Conservation (phyloP, 1,140 invertebrate species). For the Hirudo medicinalis region DNA sequence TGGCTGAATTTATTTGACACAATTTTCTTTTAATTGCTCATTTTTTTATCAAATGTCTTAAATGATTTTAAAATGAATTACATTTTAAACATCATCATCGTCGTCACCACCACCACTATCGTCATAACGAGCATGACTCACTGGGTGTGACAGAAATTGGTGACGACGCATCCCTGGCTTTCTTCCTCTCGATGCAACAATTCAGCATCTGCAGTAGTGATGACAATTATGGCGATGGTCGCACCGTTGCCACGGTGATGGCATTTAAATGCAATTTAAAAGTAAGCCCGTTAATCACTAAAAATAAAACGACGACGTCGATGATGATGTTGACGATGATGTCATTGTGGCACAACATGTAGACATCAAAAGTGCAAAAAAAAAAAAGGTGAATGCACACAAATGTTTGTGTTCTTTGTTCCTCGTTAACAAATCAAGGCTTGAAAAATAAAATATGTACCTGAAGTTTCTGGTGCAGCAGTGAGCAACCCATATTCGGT, state of each 20-base stretch:
- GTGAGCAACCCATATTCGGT: slow-evolving; percentile 67
- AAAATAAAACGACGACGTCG: too few species aligned
- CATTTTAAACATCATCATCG: slow-evolving; percentile 19
- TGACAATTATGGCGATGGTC: too few species aligned
- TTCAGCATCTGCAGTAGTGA: slow-evolving; percentile 66
- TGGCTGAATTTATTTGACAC: background rate
- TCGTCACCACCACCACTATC: slow-evolving; percentile 23
- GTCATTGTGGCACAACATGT: too few species aligned
- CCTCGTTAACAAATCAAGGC: too few species aligned
- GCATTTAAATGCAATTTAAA: too few species aligned
- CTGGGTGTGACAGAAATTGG: too few species aligned
- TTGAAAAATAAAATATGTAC: slow-evolving; percentile 30
- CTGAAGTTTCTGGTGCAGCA: slow-evolving; percentile 84
- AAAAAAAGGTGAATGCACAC: too few species aligned
- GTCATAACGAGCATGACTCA: slow-evolving; percentile 7
- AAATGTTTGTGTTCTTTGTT: too few species aligned
- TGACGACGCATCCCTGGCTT: slow-evolving; percentile 38
- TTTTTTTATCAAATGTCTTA: background rate
- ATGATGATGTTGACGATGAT: slow-evolving; percentile 18
- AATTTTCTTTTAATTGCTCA: too few species aligned
- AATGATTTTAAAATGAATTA: background rate
- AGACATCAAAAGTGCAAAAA: too few species aligned
- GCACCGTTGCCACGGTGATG: too few species aligned
- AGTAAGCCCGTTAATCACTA: too few species aligned
- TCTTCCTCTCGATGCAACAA: slow-evolving; percentile 72